A percentile compares a stretch with the other conserved stretches of the same genome.
phyloP scores from a whole-genome alignment of 1,140 invertebrate species.

The Camponotus vicinus region DNA sequence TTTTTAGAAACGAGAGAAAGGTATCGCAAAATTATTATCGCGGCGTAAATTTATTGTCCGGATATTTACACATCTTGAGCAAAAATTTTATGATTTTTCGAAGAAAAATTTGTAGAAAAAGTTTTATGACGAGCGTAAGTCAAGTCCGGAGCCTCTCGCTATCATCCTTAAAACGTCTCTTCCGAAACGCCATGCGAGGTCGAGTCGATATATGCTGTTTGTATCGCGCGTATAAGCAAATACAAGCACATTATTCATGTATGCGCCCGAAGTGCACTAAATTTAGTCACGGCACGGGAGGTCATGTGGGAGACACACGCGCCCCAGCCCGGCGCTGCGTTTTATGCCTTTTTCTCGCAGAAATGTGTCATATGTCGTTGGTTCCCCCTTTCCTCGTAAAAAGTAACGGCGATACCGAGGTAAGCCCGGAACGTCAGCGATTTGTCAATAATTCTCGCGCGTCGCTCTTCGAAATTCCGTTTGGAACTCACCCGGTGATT shows the following conservation, averaged over 20 bases:
- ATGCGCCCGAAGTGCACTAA: constrained; percentile 80
- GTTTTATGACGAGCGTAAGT: neutral
- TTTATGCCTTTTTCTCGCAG: constrained; percentile 81
- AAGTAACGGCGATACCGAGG: constrained; percentile 64
- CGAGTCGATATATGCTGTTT: constrained; percentile 38
- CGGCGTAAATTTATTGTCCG: neutral
- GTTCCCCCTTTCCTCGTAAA: constrained; percentile 61
- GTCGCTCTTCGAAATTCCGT: constrained; percentile 3
- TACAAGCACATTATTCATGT: constrained; percentile 81
- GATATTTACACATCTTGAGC: neutral
- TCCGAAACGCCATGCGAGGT: constrained; percentile 15
- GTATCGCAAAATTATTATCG: neutral
- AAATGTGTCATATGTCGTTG: constrained; percentile 76
- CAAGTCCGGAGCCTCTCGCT: neutral
- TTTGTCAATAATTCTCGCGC: constrained; percentile 62
- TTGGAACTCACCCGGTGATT: constrained; percentile 33
- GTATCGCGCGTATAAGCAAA: constrained; percentile 72
- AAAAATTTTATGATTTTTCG: neutral
- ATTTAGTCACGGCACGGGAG: constrained; percentile 80
- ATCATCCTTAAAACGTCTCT: constrained; percentile 12
- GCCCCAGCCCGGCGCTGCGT: constrained; percentile 73
- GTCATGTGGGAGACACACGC: constrained; percentile 77
- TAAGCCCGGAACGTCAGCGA: constrained; percentile 51
- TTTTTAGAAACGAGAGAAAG: neutral
- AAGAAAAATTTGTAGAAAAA: neutral